Conservation (phyloP, 2,888 invertebrate genomes). For the Conus canariensis region DNA sequence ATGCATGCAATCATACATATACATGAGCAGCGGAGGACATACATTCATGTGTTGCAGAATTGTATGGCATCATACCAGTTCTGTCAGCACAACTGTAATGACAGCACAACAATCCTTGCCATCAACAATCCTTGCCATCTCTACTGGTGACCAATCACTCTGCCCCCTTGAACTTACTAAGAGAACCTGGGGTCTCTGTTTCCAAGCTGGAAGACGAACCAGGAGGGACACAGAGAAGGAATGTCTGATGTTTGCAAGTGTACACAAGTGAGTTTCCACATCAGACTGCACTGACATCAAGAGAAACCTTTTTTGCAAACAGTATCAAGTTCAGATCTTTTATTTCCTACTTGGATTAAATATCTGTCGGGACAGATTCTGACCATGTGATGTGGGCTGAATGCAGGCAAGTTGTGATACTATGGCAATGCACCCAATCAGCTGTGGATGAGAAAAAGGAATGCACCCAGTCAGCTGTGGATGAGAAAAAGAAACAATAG, state of each 20-base stretch:
- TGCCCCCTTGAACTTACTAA: too few species aligned
- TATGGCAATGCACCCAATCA: not conserved
- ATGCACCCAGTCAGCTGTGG: not conserved
- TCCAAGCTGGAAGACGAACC: not conserved
- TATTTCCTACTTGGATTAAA: not conserved
- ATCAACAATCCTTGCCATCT: too few species aligned
- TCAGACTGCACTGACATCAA: not conserved
- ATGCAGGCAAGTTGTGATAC: too few species aligned
- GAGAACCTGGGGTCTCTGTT: not conserved
- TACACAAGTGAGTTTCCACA: too few species aligned
- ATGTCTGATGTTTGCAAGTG: too few species aligned
- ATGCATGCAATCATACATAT: too few species aligned
- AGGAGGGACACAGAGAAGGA: too few species aligned
- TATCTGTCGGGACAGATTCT: not conserved
- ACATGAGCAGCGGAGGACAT: too few species aligned
- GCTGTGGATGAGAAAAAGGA: not conserved
- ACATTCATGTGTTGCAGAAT: not conserved
- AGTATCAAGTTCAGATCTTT: not conserved
- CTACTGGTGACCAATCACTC: too few species aligned
- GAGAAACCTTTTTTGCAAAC: not conserved
- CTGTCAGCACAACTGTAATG: not conserved
- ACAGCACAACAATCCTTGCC: too few species aligned
- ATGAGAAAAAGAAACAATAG: not conserved
- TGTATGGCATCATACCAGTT: not conserved
- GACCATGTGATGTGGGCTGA: not conserved